These are phyloP conservation scores for Dendronephthya gigantea DNA, from an alignment of 64 coral and sea anemone genomes.

Conservation along the genomic window DNA sequence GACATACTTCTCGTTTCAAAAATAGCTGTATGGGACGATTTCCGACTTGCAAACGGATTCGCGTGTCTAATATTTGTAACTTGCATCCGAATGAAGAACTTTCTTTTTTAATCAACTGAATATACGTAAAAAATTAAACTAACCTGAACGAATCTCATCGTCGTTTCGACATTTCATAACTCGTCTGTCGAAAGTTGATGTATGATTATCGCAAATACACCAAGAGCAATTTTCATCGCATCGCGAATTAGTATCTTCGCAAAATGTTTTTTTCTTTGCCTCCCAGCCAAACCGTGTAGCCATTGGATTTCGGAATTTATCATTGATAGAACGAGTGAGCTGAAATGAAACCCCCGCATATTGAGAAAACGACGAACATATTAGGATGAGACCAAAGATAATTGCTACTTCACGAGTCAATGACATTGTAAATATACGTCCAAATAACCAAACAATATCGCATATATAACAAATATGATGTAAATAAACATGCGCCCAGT, in stretches of 20 bases:
- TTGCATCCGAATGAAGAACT: no score
- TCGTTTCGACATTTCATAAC: background rate
- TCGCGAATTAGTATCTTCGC: background rate
- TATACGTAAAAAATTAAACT: background rate
- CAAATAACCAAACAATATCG: no score
- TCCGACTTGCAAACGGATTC: no score
- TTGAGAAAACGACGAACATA: background rate
- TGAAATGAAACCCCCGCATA: background rate
- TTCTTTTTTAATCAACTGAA: background rate
- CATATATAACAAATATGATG: no score
- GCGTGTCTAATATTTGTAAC: no score
- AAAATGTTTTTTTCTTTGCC: background rate
- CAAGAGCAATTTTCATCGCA: background rate
- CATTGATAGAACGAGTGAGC: background rate
- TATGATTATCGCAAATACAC: background rate
- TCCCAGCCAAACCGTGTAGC: background rate
- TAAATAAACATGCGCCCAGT: no score
- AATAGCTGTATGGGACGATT: no score
- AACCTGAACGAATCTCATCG: background rate
- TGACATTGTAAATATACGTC: no score
- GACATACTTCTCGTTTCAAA: no score
- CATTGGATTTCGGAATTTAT: background rate
- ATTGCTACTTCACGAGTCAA: no score
- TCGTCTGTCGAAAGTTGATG: background rate
- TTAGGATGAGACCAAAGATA: background rate